Percentiles rank a stretch among this genome's conserved stretches.
Conservation (phyloP, 2,797 vertebrate species). For the Manis pentadactyla region DNA sequence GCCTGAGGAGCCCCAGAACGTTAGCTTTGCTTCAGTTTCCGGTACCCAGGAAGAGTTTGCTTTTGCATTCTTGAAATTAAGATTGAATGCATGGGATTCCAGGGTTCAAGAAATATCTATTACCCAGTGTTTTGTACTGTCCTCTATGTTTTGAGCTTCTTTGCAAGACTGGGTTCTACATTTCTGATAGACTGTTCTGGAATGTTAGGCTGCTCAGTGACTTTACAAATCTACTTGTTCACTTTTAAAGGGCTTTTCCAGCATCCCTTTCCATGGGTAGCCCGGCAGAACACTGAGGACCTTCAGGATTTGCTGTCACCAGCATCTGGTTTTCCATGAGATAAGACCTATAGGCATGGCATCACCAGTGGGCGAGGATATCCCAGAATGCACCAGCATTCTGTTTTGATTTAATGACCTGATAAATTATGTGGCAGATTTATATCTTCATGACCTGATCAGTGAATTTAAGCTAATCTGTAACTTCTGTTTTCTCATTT, state of each 20-base stretch:
- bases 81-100: background rate
- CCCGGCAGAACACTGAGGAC: background rate
- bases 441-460: background rate
- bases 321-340: background rate
- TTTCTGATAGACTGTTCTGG: constrained; percentile 13
- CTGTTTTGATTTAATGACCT: background rate
- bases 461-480: background rate
- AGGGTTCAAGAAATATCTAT: background rate
- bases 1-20: background rate
- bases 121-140: background rate
- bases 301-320: background rate
- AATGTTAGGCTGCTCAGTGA: background rate
- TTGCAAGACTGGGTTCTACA: background rate
- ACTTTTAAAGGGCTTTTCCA: background rate
- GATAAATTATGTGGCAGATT: background rate
- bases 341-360: background rate
- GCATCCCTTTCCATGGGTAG: background rate
- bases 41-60: background rate
- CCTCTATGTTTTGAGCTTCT: constrained; percentile 18
- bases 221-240: background rate
- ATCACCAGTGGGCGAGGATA: background rate
- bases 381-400: background rate
- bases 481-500: background rate
- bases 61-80: background rate
- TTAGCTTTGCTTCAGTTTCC: background rate